These are phyloP conservation scores for Siphamia tubifer DNA, from an alignment of 2,113 vertebrate genomes.

Conservation along the genomic window DNA sequence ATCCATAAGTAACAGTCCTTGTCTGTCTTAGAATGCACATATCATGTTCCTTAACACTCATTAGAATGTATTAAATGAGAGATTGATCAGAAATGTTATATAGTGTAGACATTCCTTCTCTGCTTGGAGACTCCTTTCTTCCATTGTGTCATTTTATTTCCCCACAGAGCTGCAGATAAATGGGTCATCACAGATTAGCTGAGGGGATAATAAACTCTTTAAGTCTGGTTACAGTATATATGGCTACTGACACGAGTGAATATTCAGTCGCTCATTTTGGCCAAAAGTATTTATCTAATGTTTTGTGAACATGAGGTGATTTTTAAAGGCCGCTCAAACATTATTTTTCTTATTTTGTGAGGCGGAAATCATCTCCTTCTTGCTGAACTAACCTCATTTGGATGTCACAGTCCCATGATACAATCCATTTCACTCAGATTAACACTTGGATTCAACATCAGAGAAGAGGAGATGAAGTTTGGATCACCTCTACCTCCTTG, in stretches of 20 bases:
- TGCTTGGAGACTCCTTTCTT: neutral
- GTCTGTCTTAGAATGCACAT: neutral
- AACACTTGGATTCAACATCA: neutral
- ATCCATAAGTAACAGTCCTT: no score
- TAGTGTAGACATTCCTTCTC: no score
- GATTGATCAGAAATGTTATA: neutral
- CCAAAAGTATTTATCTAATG: neutral
- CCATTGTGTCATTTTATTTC: slow-evolving; percentile 32
- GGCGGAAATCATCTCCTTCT: neutral
- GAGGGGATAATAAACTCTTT: slow-evolving; percentile 28
- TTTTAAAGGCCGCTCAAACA: neutral
- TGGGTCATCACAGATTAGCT: slow-evolving; percentile 47
- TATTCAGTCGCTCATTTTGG: neutral
- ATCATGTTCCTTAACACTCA: neutral
- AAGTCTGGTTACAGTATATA: slow-evolving; percentile 1
- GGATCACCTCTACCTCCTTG: neutral
- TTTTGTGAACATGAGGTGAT: neutral
- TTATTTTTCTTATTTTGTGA: neutral
- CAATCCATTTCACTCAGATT: slow-evolving; percentile 3
- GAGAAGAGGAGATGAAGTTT: neutral
- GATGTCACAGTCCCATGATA: neutral
- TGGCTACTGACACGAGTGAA: slow-evolving; percentile 4
- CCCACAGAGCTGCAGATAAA: slow-evolving; percentile 44
- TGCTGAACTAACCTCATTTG: slow-evolving; percentile 4
- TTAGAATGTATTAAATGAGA: neutral